A percentile compares a stretch with the other conserved stretches of the same genome.
Evolutionary conservation across 2,888 invertebrate species (phyloP).

Genomic region (Atrina japonica): DNA sequence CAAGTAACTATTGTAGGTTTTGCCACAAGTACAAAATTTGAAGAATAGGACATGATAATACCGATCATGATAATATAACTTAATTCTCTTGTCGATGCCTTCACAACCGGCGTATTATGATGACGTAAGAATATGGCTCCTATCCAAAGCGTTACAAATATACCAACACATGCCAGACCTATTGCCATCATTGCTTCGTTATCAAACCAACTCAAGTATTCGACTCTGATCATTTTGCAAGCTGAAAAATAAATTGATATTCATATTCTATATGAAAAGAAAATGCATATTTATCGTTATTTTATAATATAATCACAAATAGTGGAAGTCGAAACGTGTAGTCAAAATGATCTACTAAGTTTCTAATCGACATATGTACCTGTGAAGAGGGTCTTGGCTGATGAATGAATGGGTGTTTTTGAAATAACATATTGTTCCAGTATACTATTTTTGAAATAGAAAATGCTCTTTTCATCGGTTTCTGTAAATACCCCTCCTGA

Average conservation of each 20-base stretch:
- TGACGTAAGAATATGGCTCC: conserved; percentile 90
- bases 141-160: conserved; percentile 89
- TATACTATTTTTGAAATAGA: too few relatives aligned
- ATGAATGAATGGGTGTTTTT: too few relatives aligned
- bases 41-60: conserved; percentile 74
- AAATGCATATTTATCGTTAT: too few relatives aligned
- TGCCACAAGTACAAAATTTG: conserved; percentile 94
- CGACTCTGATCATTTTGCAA: conserved; percentile 85
- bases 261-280: too few relatives aligned
- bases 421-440: too few relatives aligned
- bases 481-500: too few relatives aligned
- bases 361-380: too few relatives aligned
- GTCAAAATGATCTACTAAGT: too few relatives aligned
- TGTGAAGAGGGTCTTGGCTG: too few relatives aligned
- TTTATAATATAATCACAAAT: too few relatives aligned
- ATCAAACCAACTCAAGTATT: conserved; percentile 85
- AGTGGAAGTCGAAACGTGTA: too few relatives aligned
- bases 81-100: conserved; percentile 90
- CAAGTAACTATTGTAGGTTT: conserved; percentile 89
- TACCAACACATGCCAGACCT: conserved; percentile 90
- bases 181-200: conserved; percentile 85
- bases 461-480: too few relatives aligned
- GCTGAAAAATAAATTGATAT: conserved; percentile 81
- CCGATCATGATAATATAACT: conserved; percentile 90
- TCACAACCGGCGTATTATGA: conserved; percentile 97